Conservation (phyloP, 2,113 vertebrate genomes). For the Calypte anna region DNA sequence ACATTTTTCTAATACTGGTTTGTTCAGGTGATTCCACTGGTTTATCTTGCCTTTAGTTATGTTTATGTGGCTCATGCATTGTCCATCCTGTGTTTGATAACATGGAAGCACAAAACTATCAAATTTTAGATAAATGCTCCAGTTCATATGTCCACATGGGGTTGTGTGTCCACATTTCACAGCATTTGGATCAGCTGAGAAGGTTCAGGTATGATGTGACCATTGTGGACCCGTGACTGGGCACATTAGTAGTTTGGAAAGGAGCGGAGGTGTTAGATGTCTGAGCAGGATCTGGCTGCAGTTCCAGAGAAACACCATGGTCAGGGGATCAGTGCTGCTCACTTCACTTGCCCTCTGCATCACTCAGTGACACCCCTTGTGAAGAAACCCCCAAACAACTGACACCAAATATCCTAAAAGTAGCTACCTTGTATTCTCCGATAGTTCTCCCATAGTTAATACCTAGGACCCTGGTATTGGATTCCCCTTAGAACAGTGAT, state of each 20-base stretch:
- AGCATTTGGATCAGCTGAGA: neutral
- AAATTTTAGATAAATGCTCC: neutral
- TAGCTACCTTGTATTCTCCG: neutral
- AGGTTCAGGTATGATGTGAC: neutral
- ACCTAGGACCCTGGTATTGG: neutral
- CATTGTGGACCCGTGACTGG: neutral
- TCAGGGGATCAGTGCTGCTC: neutral
- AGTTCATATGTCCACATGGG: neutral
- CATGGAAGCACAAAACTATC: neutral
- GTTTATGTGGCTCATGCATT: neutral
- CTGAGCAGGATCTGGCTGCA: neutral
- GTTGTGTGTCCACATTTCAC: neutral
- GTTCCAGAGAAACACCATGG: neutral
- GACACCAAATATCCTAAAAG: neutral
- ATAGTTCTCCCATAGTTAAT: neutral
- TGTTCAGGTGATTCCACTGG: neutral
- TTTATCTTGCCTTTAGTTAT: neutral
- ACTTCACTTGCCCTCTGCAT: neutral
- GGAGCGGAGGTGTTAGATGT: neutral
- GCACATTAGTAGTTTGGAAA: neutral
- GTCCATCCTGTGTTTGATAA: neutral
- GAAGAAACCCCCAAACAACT: neutral
- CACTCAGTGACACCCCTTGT: neutral
- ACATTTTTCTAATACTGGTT: neutral
- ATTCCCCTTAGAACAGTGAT: neutral